Evolutionary conservation across 2,888 invertebrate species (phyloP).

Genomic region (Sarcophaga subvicina): DNA sequence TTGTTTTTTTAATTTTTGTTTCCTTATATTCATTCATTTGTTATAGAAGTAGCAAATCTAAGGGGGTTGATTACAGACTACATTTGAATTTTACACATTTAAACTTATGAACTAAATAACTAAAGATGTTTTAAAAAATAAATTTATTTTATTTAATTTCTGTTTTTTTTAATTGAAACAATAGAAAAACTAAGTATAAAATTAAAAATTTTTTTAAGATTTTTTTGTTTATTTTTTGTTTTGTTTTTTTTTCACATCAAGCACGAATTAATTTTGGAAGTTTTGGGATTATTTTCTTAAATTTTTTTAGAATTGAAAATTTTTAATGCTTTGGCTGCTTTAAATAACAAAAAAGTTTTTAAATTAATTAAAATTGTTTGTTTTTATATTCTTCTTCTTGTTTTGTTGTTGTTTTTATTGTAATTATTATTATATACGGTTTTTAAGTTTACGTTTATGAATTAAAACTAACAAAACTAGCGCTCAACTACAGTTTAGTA

Average conservation of each 20-base stretch:
- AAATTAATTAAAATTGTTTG: constrained; percentile 15
- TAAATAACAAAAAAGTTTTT: constrained; percentile 46
- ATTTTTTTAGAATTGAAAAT: constrained; percentile 25
- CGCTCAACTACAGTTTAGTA: constrained; percentile 80
- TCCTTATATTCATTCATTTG: background rate
- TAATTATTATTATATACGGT: constrained; percentile 4
- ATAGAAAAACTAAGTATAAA: constrained; percentile 33
- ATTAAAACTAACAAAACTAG: constrained; percentile 76
- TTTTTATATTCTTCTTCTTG: background rate
- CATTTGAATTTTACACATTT: constrained; percentile 57
- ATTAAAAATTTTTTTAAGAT: constrained; percentile 1
- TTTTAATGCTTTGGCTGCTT: constrained; percentile 57
- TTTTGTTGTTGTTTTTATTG: constrained; percentile 29
- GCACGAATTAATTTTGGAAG: constrained; percentile 64
- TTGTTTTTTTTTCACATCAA: background rate
- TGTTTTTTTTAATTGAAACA: constrained; percentile 15
- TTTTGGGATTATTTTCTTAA: constrained; percentile 55
- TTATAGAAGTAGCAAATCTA: constrained; percentile 64
- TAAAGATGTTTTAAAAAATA: constrained; percentile 39
- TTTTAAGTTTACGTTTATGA: constrained; percentile 51
- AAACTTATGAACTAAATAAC: constrained; percentile 69
- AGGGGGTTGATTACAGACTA: constrained; percentile 44
- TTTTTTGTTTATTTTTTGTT: too few species aligned
- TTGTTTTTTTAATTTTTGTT: constrained; percentile 30
- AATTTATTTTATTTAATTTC: constrained; percentile 1